A percentile compares a stretch with the other conserved stretches of the same genome.
Evolutionary conservation across 2,113 vertebrate species (phyloP).

Genomic region (Malurus melanocephalus): DNA sequence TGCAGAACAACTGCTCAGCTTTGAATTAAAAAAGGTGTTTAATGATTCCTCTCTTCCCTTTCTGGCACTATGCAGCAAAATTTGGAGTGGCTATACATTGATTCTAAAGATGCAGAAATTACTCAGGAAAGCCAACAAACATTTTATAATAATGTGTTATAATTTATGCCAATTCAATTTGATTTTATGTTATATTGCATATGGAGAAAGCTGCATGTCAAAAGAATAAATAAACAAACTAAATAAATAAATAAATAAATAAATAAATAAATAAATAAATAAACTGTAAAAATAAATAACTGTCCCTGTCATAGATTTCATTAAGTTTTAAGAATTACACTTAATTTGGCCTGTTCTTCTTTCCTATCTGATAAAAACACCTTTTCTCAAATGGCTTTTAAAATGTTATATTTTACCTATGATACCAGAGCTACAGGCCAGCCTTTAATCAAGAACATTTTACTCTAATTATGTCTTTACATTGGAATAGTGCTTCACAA

Average conservation of each 20-base stretch:
- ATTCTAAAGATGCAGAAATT: neutral
- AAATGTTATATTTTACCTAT: neutral
- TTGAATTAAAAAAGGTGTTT: conserved; percentile 29
- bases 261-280: neutral
- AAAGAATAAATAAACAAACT: neutral
- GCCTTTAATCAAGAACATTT: neutral
- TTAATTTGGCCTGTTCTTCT: neutral
- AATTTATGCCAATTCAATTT: neutral
- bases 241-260: neutral
- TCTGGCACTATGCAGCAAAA: conserved; percentile 25
- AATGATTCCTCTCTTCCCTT: conserved; percentile 26
- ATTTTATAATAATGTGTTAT: neutral
- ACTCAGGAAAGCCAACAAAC: neutral
- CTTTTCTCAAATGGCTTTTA: neutral
- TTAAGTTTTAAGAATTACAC: neutral
- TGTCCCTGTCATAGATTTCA: neutral
- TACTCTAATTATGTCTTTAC: neutral
- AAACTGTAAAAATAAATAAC: neutral
- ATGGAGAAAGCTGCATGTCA: neutral
- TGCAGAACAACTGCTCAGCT: conserved; percentile 32
- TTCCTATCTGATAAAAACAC: neutral
- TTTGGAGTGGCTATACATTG: neutral
- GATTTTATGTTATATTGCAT: neutral
- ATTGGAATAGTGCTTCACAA: neutral
- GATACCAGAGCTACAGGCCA: neutral